Conservation (phyloP, 1,140 invertebrate species). For the Ditylenchus dipsaci region DNA sequence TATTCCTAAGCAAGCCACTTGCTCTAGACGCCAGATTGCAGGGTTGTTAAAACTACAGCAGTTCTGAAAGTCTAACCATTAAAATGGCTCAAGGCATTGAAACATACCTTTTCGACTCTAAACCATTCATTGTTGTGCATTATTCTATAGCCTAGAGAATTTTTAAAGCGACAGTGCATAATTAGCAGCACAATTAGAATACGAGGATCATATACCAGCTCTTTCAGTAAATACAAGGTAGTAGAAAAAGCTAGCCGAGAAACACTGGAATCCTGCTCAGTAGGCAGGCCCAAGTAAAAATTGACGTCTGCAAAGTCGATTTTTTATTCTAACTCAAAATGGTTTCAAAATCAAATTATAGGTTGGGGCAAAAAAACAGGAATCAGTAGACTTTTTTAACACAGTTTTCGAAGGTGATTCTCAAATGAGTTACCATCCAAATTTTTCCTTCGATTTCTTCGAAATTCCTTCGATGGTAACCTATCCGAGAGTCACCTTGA, state of each 20-base stretch:
- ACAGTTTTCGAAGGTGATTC: no score
- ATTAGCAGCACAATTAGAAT: constrained; percentile 41
- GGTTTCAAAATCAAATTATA: no score
- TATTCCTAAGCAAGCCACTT: constrained; percentile 50
- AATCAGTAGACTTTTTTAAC: no score
- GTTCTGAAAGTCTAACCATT: constrained; percentile 13
- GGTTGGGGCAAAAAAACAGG: no score
- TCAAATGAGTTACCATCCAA: no score
- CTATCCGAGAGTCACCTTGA: no score
- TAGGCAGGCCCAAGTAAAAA: constrained; percentile 46
- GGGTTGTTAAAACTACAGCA: constrained; percentile 50
- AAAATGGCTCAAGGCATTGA: neutral
- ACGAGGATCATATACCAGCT: constrained; percentile 49
- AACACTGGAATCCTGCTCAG: constrained; percentile 39
- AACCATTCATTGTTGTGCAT: constrained; percentile 44
- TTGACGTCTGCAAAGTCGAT: constrained; percentile 46
- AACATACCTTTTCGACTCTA: constrained; percentile 35
- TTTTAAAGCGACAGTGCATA: constrained; percentile 19
- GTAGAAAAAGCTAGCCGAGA: constrained; percentile 42
- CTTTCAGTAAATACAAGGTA: constrained; percentile 33
- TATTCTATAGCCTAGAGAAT: constrained; percentile 35
- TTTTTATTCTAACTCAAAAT: no score
- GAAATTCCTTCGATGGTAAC: no score
- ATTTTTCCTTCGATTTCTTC: no score
- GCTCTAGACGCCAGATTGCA: constrained; percentile 44